Evolutionary conservation across 2,888 invertebrate species (phyloP), one percentile per base, ranked within the genome.

Genomic region (Invenusta paracnida): DNA sequence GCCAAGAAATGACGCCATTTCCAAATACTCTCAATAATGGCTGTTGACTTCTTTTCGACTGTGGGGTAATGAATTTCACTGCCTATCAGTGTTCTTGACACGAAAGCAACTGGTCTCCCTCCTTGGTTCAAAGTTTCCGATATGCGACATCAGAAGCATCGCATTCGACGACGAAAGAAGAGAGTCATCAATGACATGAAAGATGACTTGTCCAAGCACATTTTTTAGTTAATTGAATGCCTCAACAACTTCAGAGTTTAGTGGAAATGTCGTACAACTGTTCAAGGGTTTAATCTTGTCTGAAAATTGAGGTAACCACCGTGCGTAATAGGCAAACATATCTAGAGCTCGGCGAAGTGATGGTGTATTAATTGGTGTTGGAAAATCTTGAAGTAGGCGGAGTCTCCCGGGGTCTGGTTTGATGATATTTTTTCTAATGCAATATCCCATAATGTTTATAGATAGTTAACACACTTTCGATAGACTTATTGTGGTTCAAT

Each of bases 1-100:
- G 67, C 25, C 25, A 87, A 79, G 30, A 48, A 84, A 84, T 86
- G 28, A 17, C 79, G 23, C 79, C 79, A 79, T 27, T 79, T 79
- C 23, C 79, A 5, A 23, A 79, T 23, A 25, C 25, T 25, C n/a
- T 79, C 79, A 79, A 79, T 79, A 79, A 79, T 79, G 17, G 86
- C 73, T 29, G 29, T 67, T 27, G 86, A 83, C 30, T 87, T 86
- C 85, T 87, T 87, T 66, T 87, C 87, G 23, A 87, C 87, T 13
- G 87, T 0, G n/a, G 83, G 28, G 67, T 87, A 67, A 30, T 81
- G 30, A 11, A 30, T 23, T 28, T 87, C 83, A 67, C 48, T 79
- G 30, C 30, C 23, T 30, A 29, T 67, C n/a, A 87, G 31, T 25
- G 86, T 85, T 31, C 86, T 31, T 30, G 86, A 79, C 79, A 79